Base-by-base conservation (phyloP, 2,797 vertebrate genomes). In the Mormyrops boulengeri region DNA sequence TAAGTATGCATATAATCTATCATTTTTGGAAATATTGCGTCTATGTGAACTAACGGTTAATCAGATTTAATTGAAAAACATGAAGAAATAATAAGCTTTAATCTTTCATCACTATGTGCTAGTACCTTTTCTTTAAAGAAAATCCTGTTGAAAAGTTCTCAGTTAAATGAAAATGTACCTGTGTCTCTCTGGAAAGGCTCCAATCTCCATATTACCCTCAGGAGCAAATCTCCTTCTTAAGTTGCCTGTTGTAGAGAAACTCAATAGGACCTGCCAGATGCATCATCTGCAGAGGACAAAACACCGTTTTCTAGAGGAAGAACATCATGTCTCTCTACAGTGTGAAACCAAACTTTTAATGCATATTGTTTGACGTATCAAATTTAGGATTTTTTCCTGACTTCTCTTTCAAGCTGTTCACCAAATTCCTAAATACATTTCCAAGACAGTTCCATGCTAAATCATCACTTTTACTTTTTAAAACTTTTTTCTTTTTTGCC, bases 351-450 rank as follows among this genome's bases (percentile, higher is more conserved):
- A 38, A 50, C 12, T 57, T 66, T 69, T 69, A 66, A 17, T 88
- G 57, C 57, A 66, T 88, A 88, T 88, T 88, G 41, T 44, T 49
- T 62, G 41, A 30, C 2, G 11, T 88, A 66, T 88, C 87, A 22
- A 88, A 88, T 62, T 62, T 88, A 47, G 38, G 41, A 88, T 88
- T 66, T 62, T 88, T 38, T 62, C 87, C 57, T 88, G 50, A 41
- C 50, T 87, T 87, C 12, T n/a, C 85, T 53, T 87, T 87, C 52
- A 55, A 38, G 26, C 14, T 55, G 50, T 87, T 53, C 53, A 87
- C 85, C 82, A 52, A 50, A 85, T 85, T 85, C 34, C 34, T 87
- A 38, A 11, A 87, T n/a, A 57, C 30, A 34, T 62, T 62, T 57
- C 86, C 7, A 85, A 52, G 82, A 85, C 49, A 5, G 49, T 26